Evolutionary conservation across 92 coral and sea anemone genomes (phyloP), one percentile per base, ranked within the genome.

Genomic region (Hydrozoanthus gracilis): DNA sequence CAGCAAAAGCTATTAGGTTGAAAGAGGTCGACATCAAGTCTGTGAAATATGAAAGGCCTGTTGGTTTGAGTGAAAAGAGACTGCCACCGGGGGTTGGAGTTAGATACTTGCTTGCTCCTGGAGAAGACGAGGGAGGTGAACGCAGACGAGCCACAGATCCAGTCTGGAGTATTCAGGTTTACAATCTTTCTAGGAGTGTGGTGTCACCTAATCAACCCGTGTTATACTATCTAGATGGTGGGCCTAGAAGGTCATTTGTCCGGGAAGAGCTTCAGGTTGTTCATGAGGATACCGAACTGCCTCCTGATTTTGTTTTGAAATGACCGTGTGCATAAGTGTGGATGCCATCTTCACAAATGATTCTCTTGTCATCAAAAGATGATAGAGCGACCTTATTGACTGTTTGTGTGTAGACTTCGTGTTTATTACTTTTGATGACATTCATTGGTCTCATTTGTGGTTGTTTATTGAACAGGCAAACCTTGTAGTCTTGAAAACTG

Each of bases 101-200:
- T 77, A 77, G 82, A 48, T 77, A 77, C 82, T 77, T 77, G 74
- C 82, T 77, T 45, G 74, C 82, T 77, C 82, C 82, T 7, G 82
- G 82, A 45, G 82, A 77, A 77, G 82, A 45, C 45, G 82, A 77
- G 82, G 82, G 82, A 13, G 82, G 82, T 77, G 82, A 77, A 77
- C 82, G 82, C 74, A 77, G 82, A 77, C 74, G 74, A 77, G 74
- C 74, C 45, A 77, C 75, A 77, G 82, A 48, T 77, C 74, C 75
- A 45, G 10, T 48, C 82, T 77, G 74, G 82, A 77, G 74, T 45
- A 77, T 77, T 48, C 13, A 71, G 77, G 82, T 77, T 77, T 77
- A 7, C 74, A 45, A 77, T 44, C 75, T 77, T 77, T 48, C 82
- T 77, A 48, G 73, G 39, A 27, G 39, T 27, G 39, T 27, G 39